Base-by-base conservation (phyloP, 2,888 invertebrate genomes). In the Microctonus brassicae region DNA sequence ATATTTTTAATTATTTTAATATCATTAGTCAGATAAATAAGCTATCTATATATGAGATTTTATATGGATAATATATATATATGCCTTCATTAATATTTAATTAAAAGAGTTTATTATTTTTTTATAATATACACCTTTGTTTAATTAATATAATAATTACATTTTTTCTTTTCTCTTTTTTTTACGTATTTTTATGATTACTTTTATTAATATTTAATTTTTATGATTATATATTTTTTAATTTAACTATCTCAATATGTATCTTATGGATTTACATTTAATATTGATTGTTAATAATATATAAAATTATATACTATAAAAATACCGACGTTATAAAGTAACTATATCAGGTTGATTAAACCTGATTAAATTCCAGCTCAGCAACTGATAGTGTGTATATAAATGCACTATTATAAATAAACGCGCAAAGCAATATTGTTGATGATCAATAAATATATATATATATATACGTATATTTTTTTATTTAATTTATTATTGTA, bases 1-100 rank as follows among this genome's bases (percentile, higher is more conserved):
- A n/a, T n/a, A n/a, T n/a, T n/a, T n/a, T n/a, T n/a, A n/a, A 65
- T 65, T 80, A 80, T 83, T 84, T 84, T 80, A 84, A 82, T 83
- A 81, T 82, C 79, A 82, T 82, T 79, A 82, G 77, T 77, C 57
- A 70, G 47, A 71, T 52, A 61, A 52, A 57, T 24, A 13, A 24
- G 22, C 13, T 20, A 36, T n/a, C n/a, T 13, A 20, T 24, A 39
- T 20, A 13, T 6, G 11, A 22, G n/a, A n/a, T n/a, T n/a, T 61
- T 22, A 62, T 63, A 7, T 17, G 29, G 4, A 7, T 33, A 17
- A 20, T 17, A 29, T 58, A 20, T 17, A 29, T 58, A 3, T n/a
- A 17, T 57, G 26, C 17, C 13, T 5, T 29, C 13, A 29, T 57
- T 57, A 26, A 29, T 26, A 57, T 57, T 57, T 11, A 29, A 29